A percentile compares a stretch with the other conserved stretches of the same genome.
Conservation (phyloP, 2,888 invertebrate genomes). For the Sphaerophoria rueppellii region DNA sequence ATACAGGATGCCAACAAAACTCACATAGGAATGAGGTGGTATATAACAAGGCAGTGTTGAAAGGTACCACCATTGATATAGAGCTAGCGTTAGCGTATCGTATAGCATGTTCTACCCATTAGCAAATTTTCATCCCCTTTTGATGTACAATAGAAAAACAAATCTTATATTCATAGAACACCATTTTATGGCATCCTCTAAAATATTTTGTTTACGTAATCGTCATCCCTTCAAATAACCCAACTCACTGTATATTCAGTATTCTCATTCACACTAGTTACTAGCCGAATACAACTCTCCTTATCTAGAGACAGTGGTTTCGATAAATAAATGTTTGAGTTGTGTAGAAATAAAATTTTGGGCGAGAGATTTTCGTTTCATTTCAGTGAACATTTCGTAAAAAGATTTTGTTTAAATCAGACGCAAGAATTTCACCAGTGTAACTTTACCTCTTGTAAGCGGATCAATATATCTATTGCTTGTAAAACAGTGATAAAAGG, state of each 20-base stretch:
- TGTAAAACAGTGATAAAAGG: slow-evolving; percentile 30
- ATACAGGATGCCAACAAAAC: slow-evolving; percentile 67
- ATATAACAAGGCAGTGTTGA: slow-evolving; percentile 72
- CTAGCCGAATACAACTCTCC: slow-evolving; percentile 74
- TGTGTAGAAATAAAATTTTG: slow-evolving; percentile 82
- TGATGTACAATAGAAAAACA: slow-evolving; percentile 75
- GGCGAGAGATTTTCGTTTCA: slow-evolving; percentile 82
- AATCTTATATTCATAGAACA: slow-evolving; percentile 75
- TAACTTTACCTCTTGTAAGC: slow-evolving; percentile 55
- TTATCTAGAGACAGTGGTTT: slow-evolving; percentile 80
- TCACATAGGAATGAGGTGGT: slow-evolving; percentile 69
- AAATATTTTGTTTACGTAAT: slow-evolving; percentile 74
- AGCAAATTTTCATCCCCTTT: slow-evolving; percentile 74
- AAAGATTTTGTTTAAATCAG: slow-evolving; percentile 81
- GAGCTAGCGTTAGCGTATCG: too few relatives aligned
- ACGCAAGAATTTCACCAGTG: slow-evolving; percentile 75
- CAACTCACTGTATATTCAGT: slow-evolving; percentile 48
- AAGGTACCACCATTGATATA: too few relatives aligned
- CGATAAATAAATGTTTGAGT: slow-evolving; percentile 83
- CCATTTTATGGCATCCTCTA: slow-evolving; percentile 74
- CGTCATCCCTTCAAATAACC: slow-evolving; percentile 74
- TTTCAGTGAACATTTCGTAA: slow-evolving; percentile 81
- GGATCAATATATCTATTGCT: neutral
- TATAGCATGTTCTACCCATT: slow-evolving; percentile 73
- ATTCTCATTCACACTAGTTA: slow-evolving; percentile 75